These are phyloP conservation scores for Drosophila sordidula DNA, from an alignment of 2,888 invertebrate genomes.

Conservation along the genomic window DNA sequence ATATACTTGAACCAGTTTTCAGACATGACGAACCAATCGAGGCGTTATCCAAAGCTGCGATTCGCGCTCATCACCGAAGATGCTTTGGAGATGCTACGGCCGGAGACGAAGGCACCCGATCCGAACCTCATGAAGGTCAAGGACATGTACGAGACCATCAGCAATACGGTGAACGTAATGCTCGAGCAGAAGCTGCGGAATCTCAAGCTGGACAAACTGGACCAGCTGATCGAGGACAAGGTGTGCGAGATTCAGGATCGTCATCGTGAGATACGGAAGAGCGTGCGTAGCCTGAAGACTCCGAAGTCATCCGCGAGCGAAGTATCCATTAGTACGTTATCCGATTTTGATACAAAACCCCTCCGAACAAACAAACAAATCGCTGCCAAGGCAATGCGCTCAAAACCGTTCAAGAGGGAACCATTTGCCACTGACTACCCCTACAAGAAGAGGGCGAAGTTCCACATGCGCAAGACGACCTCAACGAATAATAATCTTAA, in stretches of 20 bases:
- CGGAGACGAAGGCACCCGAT: not conserved
- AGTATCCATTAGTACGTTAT: not conserved
- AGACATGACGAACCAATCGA: slow-evolving; percentile 6
- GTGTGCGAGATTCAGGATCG: slow-evolving; percentile 11
- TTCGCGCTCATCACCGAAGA: slow-evolving; percentile 58
- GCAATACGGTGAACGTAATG: slow-evolving; percentile 19
- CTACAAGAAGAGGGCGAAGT: not conserved
- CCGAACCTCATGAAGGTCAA: slow-evolving; percentile 6
- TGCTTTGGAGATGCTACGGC: slow-evolving; percentile 35
- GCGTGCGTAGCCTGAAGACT: fast-evolving
- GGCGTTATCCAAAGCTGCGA: slow-evolving; percentile 42
- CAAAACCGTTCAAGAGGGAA: not conserved
- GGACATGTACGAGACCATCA: slow-evolving; percentile 31
- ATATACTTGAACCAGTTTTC: not conserved
- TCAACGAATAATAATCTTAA: not conserved
- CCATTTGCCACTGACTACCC: not conserved
- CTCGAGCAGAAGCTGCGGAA: slow-evolving; percentile 32
- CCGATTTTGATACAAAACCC: not conserved
- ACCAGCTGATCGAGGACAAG: slow-evolving; percentile 28
- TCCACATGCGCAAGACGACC: not conserved
- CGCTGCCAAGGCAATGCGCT: not conserved
- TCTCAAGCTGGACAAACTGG: slow-evolving; percentile 27
- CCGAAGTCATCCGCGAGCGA: not conserved
- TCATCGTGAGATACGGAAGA: not conserved
- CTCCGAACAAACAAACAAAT: not conserved